Base-by-base conservation (phyloP, 1,140 invertebrate genomes). In the Triops cancriformis region DNA sequence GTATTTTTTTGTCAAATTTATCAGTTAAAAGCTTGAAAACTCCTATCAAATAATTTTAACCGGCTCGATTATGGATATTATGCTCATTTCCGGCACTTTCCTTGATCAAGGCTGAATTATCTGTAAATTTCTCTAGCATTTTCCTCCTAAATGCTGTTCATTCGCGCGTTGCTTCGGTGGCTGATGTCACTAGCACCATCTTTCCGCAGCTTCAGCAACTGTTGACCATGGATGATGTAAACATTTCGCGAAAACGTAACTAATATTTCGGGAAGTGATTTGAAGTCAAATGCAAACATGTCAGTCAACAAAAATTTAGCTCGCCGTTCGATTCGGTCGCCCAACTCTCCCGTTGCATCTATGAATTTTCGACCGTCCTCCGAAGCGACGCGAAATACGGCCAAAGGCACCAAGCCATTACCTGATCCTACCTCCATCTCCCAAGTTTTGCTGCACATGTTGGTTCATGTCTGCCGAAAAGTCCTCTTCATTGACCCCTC, bases 381-480 rank as follows among this genome's bases (percentile, higher is more conserved):
- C 26, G 77, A 78, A 11, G 42, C 73, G 9, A 42, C 23, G 42
- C 37, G n/a, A 26, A 74, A 27, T 14, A 42, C 28, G 11, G 74
- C 14, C 64, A 83, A 83, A 42, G 87, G 86, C 4, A 88, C 86
- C 74, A 87, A 86, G 80, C 93, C 94, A 2, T 91, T 95, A 9
- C 88, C 92, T 27, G 89, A 93, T 73, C 94, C 94, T 31, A 90
- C 91, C 2, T 92, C 94, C 28, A 86, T 97, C 41, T 87, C 90
- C 77, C 90, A 95, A 84, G 89, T 96, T 73, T 84, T 97, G 1
- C 85, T 92, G 11, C 89, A 94, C 82, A 90, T 96, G 86, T 83
- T 96, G n/a, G 86, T 97, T 82, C 92, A 95, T 82, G 82, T 94
- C 45, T 97, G 95, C 83, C 93, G 93, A 82, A 95, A 93, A 82